Base-by-base conservation (phyloP, 2,888 invertebrate genomes). In the Anarsia innoxiella region DNA sequence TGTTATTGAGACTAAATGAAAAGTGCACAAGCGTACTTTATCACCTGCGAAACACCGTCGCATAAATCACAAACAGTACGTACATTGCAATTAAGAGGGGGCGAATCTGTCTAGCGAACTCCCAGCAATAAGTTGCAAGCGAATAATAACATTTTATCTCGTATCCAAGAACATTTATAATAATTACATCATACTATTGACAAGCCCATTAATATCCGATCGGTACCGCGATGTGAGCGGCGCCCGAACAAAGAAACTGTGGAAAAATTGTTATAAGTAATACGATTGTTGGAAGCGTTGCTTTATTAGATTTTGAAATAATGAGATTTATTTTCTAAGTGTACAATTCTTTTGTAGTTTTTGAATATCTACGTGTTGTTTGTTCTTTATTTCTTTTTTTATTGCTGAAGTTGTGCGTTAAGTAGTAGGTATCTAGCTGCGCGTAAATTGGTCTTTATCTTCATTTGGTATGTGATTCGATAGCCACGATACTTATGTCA, bases 111-210 rank as follows among this genome's bases (percentile, higher is more conserved):
- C 35, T 35, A 35, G 28, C 27, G 28, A 12, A 33, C 33, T 25
- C 33, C 13, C 23, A 19, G 59, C 65, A 66, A 63, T 74, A 70
- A 67, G 62, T 65, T 57, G 48, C 51, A 53, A 53, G 55, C 55
- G 55, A 59, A 61, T 67, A 71, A 73, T 73, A 77, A 69, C 57
- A 68, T 75, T 74, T 77, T 70, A 78, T 76, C 69, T 66, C 43
- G 42, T 49, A 70, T 71, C 66, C 48, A 44, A 46, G 67, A 64
- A 64, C 78, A 76, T 79, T 78, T 78, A 78, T 78, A 72, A 78
- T 78, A 79, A 79, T 79, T 75, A 75, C 75, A 75, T 76, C 69
- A 70, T 58, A 61, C 56, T 66, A 77, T 74, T 73, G 78, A 77
- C 77, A 73, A 63, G 62, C 53, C 66, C 67, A 76, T 79, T 78